Conservation (phyloP, 2,888 invertebrate species). For the Pristionchus entomophagus region DNA sequence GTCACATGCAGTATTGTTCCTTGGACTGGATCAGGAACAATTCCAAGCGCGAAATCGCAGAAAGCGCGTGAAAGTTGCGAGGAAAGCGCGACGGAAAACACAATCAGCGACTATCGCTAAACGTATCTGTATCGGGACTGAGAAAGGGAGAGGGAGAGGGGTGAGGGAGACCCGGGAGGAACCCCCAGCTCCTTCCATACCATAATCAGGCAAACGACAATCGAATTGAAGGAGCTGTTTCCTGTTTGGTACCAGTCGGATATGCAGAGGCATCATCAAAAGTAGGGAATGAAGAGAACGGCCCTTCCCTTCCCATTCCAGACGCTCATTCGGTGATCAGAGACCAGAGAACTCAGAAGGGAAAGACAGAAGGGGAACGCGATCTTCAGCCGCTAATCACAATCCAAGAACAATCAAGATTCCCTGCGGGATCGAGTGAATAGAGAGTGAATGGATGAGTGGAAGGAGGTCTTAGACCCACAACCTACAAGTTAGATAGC, state of each 20-base stretch:
- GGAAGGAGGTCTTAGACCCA: not conserved
- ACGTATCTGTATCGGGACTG: slow-evolving; percentile 15
- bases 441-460: too few species aligned
- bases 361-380: not conserved
- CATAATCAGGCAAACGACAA: not conserved
- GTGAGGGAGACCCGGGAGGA: not conserved
- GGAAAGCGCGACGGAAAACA: slow-evolving; percentile 15
- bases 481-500: slow-evolving; percentile 5
- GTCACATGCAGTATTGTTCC: too few species aligned
- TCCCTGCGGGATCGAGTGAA: too few species aligned
- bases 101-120: slow-evolving; percentile 32
- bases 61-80: not conserved
- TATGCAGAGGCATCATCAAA: not conserved
- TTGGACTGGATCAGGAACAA: too few species aligned
- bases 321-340: too few species aligned
- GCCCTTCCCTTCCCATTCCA: too few species aligned
- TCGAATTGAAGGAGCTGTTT: slow-evolving; percentile 17
- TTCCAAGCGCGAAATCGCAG: not conserved
- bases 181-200: too few species aligned
- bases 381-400: too few species aligned
- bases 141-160: not conserved
- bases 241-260: slow-evolving; percentile 34
- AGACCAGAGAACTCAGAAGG: not conserved
- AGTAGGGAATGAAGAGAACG: not conserved
- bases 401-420: too few species aligned